phyloP scores from a whole-genome alignment of 2,888 invertebrate genomes.

The Drymonia ruficornis region DNA sequence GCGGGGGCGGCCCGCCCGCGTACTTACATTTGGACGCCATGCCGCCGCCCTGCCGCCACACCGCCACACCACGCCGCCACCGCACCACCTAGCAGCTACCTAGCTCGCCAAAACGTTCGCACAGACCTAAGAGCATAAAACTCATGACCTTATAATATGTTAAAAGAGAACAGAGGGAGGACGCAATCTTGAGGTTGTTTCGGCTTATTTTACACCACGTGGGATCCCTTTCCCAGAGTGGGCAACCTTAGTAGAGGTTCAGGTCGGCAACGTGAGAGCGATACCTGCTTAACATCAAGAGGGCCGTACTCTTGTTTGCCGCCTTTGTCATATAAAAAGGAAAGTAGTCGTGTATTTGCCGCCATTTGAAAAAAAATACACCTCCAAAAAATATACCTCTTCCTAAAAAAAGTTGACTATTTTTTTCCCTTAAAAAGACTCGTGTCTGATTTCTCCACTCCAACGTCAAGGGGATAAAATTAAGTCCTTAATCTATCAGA shows the following conservation, averaged over 20 bases:
- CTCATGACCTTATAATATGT: not conserved
- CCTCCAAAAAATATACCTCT: too few relatives aligned
- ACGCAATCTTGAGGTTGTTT: not conserved
- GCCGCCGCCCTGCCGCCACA: slow-evolving; percentile 3
- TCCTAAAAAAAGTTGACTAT: too few relatives aligned
- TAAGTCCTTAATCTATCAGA: slow-evolving; percentile 29
- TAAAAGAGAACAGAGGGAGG: not conserved
- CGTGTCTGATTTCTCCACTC: slow-evolving; percentile 5
- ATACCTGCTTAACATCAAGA: too few relatives aligned
- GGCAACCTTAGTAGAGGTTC: too few relatives aligned
- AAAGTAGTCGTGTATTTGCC: too few relatives aligned
- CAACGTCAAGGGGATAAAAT: slow-evolving; percentile 19
- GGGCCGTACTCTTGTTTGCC: too few relatives aligned
- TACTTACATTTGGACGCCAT: slow-evolving; percentile 36
- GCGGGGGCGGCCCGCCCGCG: slow-evolving; percentile 33
- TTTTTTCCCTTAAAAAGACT: too few relatives aligned
- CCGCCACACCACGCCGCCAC: slow-evolving; percentile 9
- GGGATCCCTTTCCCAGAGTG: not conserved
- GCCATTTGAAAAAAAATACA: too few relatives aligned
- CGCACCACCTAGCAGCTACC: not conserved
- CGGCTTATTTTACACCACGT: not conserved
- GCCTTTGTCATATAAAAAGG: too few relatives aligned
- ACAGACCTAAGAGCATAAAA: not conserved
- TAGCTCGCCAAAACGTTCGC: not conserved
- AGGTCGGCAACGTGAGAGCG: too few relatives aligned